Conservation (phyloP, 1,140 invertebrate species). For the Oppia nitens region DNA sequence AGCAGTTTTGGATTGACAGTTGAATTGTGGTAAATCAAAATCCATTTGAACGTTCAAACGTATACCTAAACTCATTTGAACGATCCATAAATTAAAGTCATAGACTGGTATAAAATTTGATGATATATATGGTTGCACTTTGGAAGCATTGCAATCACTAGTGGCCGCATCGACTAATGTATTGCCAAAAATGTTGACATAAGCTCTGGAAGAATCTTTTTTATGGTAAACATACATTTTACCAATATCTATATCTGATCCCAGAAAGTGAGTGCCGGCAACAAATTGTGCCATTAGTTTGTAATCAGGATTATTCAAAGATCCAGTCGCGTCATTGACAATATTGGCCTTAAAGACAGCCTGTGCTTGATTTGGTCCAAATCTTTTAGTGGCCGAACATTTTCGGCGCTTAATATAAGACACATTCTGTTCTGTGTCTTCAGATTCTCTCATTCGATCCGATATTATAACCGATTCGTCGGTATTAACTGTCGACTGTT, state of each 20-base stretch:
- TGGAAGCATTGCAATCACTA: constrained; percentile 7
- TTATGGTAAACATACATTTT: constrained; percentile 16
- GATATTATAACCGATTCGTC: neutral
- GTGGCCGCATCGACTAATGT: constrained; percentile 7
- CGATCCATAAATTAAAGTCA: constrained; percentile 14
- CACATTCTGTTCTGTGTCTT: neutral
- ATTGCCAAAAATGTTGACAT: constrained; percentile 14
- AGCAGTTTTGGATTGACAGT: neutral
- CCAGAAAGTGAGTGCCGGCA: constrained; percentile 16
- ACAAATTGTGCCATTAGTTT: constrained; percentile 18
- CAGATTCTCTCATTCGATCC: neutral
- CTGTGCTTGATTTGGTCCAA: constrained; percentile 4
- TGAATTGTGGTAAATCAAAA: neutral
- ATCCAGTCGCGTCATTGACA: neutral
- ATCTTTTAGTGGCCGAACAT: constrained; percentile 8
- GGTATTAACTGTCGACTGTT: neutral
- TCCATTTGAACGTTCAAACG: constrained; percentile 15
- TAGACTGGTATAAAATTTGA: constrained; percentile 18
- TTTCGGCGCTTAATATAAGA: neutral
- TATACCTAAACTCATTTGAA: constrained; percentile 15
- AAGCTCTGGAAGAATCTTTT: constrained; percentile 14
- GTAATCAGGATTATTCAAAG: constrained; percentile 11
- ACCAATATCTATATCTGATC: constrained; percentile 18
- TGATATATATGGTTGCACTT: constrained; percentile 8
- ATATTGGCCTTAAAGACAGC: constrained; percentile 8